Evolutionary conservation across 1,140 invertebrate species (phyloP).

Genomic region (Wiebesia pumilae): DNA sequence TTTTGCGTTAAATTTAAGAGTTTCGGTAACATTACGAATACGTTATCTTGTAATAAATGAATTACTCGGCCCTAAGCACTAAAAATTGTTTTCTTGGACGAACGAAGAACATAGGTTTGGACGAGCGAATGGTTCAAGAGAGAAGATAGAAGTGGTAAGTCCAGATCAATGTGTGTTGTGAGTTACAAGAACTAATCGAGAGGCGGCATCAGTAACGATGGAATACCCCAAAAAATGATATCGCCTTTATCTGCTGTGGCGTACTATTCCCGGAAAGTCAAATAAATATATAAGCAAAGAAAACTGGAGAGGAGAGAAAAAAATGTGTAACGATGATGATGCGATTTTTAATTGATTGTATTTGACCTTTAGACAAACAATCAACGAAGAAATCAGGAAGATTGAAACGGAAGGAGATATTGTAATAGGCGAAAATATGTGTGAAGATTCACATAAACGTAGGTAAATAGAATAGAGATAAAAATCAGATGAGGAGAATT

Average conservation of each 20-base stretch:
- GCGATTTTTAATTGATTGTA: background rate
- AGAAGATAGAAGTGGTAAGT: background rate
- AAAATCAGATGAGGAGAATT: background rate
- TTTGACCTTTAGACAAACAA: background rate
- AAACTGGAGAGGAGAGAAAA: background rate
- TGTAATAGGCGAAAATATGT: background rate
- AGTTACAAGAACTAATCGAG: background rate
- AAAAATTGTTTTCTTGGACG: background rate
- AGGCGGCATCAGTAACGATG: background rate
- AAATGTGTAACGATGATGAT: background rate
- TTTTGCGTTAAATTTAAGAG: background rate
- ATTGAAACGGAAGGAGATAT: background rate
- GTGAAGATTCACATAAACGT: background rate
- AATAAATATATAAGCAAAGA: constrained; percentile 4
- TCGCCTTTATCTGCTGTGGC: background rate
- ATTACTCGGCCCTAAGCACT: background rate
- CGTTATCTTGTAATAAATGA: background rate
- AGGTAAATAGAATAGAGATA: background rate
- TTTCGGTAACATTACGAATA: background rate
- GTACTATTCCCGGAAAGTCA: background rate
- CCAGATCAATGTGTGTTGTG: background rate
- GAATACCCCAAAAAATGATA: constrained; percentile 5
- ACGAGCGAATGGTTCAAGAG: background rate
- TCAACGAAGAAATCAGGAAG: background rate
- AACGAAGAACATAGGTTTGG: background rate